phyloP scores from a whole-genome alignment of 2,888 invertebrate species.

The Fragum whitleyi region DNA sequence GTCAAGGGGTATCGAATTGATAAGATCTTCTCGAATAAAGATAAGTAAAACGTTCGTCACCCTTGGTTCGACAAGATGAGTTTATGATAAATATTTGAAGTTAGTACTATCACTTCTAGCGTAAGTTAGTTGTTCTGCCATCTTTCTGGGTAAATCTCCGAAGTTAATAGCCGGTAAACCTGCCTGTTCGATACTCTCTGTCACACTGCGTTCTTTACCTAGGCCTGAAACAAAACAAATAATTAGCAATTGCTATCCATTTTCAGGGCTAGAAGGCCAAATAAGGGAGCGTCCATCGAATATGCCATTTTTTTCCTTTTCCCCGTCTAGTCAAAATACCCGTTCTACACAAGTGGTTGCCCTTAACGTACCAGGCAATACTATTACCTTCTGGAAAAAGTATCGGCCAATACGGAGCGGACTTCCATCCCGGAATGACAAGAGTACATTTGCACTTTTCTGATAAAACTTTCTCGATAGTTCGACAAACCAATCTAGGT shows the following conservation, averaged over 20 bases:
- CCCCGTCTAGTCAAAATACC: conserved; percentile 35
- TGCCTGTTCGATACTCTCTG: background rate
- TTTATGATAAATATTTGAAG: conserved; percentile 37
- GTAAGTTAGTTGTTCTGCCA: conserved; percentile 29
- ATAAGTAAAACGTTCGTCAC: too few species aligned
- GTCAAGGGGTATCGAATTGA: too few species aligned
- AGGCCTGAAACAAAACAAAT: conserved; percentile 26
- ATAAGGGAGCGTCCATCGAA: conserved; percentile 31
- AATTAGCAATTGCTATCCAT: background rate
- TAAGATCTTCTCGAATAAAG: too few species aligned
- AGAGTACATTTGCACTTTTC: conserved; percentile 29
- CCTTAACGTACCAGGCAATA: conserved; percentile 1
- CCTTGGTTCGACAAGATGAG: too few species aligned
- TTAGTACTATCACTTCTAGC: conserved; percentile 42
- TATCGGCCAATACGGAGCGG: conserved; percentile 33
- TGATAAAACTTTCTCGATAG: conserved; percentile 24
- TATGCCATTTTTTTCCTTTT: conserved; percentile 30
- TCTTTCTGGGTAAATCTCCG: conserved; percentile 30
- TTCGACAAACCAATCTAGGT: conserved; percentile 21
- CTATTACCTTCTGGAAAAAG: conserved; percentile 6
- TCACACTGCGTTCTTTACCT: background rate
- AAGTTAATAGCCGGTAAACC: conserved; percentile 25
- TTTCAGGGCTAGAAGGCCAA: conserved; percentile 28
- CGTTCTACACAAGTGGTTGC: conserved; percentile 8
- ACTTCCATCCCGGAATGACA: conserved; percentile 34